Base-by-base conservation (phyloP, 2,113 vertebrate species). In the Campylomormyrus numenius region DNA sequence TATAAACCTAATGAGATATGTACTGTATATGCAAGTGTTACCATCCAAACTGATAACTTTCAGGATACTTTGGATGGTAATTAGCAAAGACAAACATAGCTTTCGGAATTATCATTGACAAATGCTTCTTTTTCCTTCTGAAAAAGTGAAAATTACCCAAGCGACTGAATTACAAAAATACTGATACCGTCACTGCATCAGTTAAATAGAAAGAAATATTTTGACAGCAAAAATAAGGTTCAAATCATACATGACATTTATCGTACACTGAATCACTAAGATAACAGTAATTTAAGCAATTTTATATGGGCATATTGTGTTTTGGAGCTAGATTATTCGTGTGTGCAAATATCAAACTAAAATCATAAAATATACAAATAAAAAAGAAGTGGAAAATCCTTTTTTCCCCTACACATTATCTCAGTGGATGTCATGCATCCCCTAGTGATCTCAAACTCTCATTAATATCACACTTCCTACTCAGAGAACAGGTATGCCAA, bases 401-500 rank as follows among this genome's bases (percentile, higher is more conserved):
- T 19, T 5, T 87, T 53, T 56, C 77, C 39, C 49, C 83, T 35
- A 48, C 89, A 88, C 46, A 87, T 13, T 19, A 85, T 90, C 62
- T 88, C 19, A 83, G 84, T 58, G 52, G 70, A 89, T 66, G 56
- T 87, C 77, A 39, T 56, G 89, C 89, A 84, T 88, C 48, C 87
- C 87, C 90, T 53, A 89, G 85, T 90, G 89, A 92, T 90, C 89
- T 90, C 89, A 92, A 89, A 74, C 89, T 88, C 90, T 92, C 90
- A 91, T 93, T 94, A 91, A 89, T 90, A 52, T 87, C 91, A 91
- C 85, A 91, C 84, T 77, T 80, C 88, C 91, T 88, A 92, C 89
- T 90, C 90, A 90, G 89, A 87, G 56, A 90, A 93, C 92, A 94
- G 93, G 94, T 95, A 91, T 94, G 92, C 85, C 88, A 91, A 45